Conservation (phyloP, 2,113 vertebrate genomes). For the Nymphicus hollandicus region DNA sequence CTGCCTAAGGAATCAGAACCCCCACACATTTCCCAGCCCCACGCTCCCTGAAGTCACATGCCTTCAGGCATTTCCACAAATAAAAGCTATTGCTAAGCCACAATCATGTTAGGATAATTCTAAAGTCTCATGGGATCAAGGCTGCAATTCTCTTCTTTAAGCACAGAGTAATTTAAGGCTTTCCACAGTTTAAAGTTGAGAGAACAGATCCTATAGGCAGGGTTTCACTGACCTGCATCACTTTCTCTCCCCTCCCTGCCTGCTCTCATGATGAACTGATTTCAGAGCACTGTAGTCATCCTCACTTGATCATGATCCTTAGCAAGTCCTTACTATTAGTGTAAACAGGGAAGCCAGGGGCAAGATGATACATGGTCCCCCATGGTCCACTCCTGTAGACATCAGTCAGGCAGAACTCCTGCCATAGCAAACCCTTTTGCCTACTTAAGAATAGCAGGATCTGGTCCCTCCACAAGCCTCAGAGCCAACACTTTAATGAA, state of each 20-base stretch:
- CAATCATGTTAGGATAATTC: neutral
- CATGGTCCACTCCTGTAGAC: neutral
- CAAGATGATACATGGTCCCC: neutral
- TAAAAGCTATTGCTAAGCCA: conserved; percentile 61
- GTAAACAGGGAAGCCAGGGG: neutral
- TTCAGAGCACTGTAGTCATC: neutral
- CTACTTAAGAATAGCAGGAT: neutral
- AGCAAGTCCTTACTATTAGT: neutral
- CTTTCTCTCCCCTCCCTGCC: neutral
- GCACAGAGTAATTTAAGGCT: conserved; percentile 17
- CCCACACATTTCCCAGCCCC: neutral
- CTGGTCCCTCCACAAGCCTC: neutral
- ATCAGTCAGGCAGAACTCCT: neutral
- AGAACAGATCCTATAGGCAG: neutral
- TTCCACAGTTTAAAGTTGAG: neutral
- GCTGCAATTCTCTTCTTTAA: conserved; percentile 17
- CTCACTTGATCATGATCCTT: neutral
- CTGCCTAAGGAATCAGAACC: neutral
- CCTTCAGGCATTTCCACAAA: conserved; percentile 46
- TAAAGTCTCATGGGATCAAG: neutral
- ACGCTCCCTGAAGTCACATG: neutral
- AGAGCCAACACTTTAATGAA: conserved; percentile 30
- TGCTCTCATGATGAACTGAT: neutral
- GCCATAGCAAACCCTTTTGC: neutral
- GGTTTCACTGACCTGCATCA: neutral